Evolutionary conservation across 1,140 invertebrate species (phyloP).

Genomic region (Micrasema minimum): DNA sequence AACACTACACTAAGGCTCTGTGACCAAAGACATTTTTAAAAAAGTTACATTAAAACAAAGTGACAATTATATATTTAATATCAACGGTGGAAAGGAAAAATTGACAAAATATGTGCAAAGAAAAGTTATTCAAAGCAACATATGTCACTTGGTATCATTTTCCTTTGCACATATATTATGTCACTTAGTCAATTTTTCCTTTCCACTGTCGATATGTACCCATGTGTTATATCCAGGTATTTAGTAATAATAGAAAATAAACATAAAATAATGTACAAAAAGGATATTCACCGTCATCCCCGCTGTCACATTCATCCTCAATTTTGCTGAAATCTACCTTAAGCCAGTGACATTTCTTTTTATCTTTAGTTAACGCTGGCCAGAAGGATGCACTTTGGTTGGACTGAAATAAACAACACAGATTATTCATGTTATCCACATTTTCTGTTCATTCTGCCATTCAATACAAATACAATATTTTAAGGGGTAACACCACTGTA

Average conservation of each 20-base stretch:
- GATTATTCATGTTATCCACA: neutral
- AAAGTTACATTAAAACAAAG: too few species aligned
- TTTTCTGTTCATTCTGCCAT: neutral
- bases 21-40: too few species aligned
- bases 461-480: neutral
- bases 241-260: neutral
- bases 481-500: neutral
- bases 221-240: neutral
- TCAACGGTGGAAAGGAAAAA: too few species aligned
- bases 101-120: neutral
- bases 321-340: conserved; percentile 98
- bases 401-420: conserved; percentile 52
- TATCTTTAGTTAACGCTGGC: conserved; percentile 88
- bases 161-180: too few species aligned
- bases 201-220: neutral
- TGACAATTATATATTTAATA: too few species aligned
- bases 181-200: neutral
- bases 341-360: conserved; percentile 93
- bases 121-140: neutral
- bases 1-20: too few species aligned
- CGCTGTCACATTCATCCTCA: conserved; percentile 85
- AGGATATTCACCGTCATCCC: conserved; percentile 58
- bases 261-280: neutral
- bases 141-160: too few species aligned
- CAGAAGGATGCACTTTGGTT: conserved; percentile 86